Evolutionary conservation across 2,797 vertebrate species (phyloP), one percentile per base, ranked within the genome.

Genomic region (Tachyglossus aculeatus): DNA sequence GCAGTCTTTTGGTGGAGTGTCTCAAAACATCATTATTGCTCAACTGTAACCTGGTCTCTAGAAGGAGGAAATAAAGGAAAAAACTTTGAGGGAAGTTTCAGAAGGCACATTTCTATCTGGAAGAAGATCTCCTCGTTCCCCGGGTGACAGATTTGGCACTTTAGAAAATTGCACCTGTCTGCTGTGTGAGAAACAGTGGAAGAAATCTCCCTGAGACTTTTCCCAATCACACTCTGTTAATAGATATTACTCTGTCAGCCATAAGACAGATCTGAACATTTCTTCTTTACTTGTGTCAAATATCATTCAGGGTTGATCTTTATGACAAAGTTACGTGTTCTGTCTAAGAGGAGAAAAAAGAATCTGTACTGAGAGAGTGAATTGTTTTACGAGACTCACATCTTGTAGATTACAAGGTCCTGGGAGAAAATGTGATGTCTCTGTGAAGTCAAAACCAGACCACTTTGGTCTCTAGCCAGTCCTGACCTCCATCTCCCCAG

Each of bases 61-160:
- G 27, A 29, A 31, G 4, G 1, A 8, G 34, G 5, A 8, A 14
- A 40, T 18, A 32, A 82, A 73, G 38, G 14, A 76, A 5, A 78
- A 43, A 80, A 68, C 7, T 81, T 80, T 52, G 36, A 69, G 41
- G 8, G 9, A 68, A 8, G 25, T 79, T 59, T n/a, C 51, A 39
- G 31, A 55, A 54, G 54, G n/a, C 5, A 61, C 18, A 62, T 6
- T 66, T 71, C 39, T 62, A 58, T 38, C 21, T n/a, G 22, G 21
- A 74, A 62, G 10, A 67, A 48, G 47, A 41, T 39, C 18, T 50
- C 66, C 24, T 48, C 1, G 52, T 59, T 27, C 0, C 25, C 4
- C 64, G 27, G 16, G 40, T 21, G 44, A 70, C 11, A 16, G 33
- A 61, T 45, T 71, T 70, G 45, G 11, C 62, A 62, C 24, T 31